Conservation (phyloP, 2,797 vertebrate species). For the Urophycis tenuis region DNA sequence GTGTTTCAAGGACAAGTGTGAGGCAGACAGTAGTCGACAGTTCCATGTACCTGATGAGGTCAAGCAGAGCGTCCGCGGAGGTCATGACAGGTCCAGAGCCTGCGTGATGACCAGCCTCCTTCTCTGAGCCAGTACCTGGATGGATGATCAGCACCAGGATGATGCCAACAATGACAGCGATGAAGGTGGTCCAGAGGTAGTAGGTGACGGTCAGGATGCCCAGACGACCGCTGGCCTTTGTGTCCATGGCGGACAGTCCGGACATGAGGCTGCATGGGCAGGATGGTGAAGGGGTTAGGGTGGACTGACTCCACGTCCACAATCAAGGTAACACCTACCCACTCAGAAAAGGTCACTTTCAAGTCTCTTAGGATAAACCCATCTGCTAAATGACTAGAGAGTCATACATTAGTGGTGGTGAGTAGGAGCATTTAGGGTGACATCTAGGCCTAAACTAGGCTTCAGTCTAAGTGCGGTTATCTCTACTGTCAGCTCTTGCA, state of each 20-base stretch:
- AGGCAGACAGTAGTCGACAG: neutral
- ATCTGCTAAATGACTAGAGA: neutral
- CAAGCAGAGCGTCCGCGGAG: slow-evolving; percentile 81
- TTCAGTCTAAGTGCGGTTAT: neutral
- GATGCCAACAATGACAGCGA: slow-evolving; percentile 82
- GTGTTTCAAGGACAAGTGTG: neutral
- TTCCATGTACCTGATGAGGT: slow-evolving; percentile 77
- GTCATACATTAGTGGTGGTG: neutral
- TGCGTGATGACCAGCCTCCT: slow-evolving; percentile 60
- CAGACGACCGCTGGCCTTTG: slow-evolving; percentile 77
- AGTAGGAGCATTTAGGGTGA: neutral
- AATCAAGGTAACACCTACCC: neutral
- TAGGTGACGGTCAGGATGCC: slow-evolving; percentile 84
- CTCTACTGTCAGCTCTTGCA: too few relatives aligned
- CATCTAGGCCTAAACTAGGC: neutral
- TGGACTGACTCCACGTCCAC: neutral
- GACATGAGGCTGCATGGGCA: slow-evolving; percentile 76
- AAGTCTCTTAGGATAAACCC: too few relatives aligned
- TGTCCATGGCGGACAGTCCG: slow-evolving; percentile 83
- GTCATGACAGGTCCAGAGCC: slow-evolving; percentile 75
- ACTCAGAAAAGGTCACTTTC: neutral
- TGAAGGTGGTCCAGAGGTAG: slow-evolving; percentile 87
- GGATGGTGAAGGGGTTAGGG: neutral
- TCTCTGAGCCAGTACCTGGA: slow-evolving; percentile 77
- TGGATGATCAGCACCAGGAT: slow-evolving; percentile 78